Evolutionary conservation across 2,797 vertebrate species (phyloP), one percentile per base, ranked within the genome.

Genomic region (Eleutherodactylus coqui): DNA sequence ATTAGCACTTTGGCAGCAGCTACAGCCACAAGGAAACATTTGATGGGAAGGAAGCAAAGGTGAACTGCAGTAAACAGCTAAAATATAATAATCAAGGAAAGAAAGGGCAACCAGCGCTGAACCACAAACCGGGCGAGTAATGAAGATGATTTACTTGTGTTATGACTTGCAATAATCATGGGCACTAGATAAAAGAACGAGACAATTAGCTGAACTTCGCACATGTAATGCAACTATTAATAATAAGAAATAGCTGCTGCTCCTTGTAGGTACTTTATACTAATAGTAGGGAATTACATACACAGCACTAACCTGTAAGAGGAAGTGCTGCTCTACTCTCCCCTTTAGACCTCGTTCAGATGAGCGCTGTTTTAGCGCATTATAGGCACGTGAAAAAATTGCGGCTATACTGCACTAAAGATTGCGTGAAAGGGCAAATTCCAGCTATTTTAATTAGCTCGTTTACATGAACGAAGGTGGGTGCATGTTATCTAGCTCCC

Each of bases 1-100:
- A 76, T 43, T 76, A 76, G 29, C 29, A 34, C 24, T 51, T 51
- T 53, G 73, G 73, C 47, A 53, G 73, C 73, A 49, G 45, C 29
- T 34, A 34, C 72, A 49, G 41, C 27, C 43, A 49, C 73, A 36
- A 76, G 45, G 73, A 76, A 76, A 49, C 21, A 43, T n/a, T 72
- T n/a, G 69, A 9, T 43, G 69, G 24, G 69, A 43, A 43, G 19
- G 69, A 72, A 38, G 38, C 24, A 51, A 19, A 51, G 73, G 43
- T 76, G 45, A 29, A 76, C 27, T 76, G 73, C 43, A 76, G 73
- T 32, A 51, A 32, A 34, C 45, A 19, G 47, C 32, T 38, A 51
- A 21, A 34, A 76, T 34, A 21, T 76, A 29, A 76, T n/a, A 9
- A 69, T 38, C 19, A 38, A 24, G 64, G 34, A 69, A 69, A 69